Conservation (phyloP, 1,140 invertebrate genomes). For the Brachionus sp. region DNA sequence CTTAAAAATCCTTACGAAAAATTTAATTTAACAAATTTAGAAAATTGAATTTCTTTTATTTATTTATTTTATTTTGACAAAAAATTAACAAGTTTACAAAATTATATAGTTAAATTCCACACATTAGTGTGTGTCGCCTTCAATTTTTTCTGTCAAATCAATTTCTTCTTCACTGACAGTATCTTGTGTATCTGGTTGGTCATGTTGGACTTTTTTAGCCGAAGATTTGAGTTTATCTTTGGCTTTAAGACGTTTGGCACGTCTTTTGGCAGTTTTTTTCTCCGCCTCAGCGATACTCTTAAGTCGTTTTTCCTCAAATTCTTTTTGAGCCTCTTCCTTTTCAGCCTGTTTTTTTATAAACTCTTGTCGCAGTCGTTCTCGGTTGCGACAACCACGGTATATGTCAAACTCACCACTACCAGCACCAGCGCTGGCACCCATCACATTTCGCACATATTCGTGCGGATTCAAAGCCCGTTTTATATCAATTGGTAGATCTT, state of each 20-base stretch:
- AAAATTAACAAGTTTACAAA: neutral
- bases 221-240: constrained; percentile 25
- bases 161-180: neutral
- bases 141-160: constrained; percentile 11
- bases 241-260: constrained; percentile 54
- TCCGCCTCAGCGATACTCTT: constrained; percentile 73
- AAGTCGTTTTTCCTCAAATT: constrained; percentile 76
- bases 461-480: constrained; percentile 65
- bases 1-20: neutral
- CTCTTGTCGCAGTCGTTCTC: constrained; percentile 91
- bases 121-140: neutral
- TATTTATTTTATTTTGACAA: neutral
- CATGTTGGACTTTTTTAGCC: neutral
- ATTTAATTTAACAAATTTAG: neutral
- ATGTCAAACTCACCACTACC: constrained; percentile 98
- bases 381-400: constrained; percentile 83
- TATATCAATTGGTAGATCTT: constrained; percentile 61
- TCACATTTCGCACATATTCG: constrained; percentile 93
- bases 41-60: neutral
- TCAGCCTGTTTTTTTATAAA: constrained; percentile 55
- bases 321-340: constrained; percentile 73
- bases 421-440: constrained; percentile 92
- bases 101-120: neutral
- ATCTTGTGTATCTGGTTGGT: neutral
- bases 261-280: constrained; percentile 62